Base-by-base conservation (phyloP, 2,888 invertebrate genomes). In the Lasioglossum zephyrum region DNA sequence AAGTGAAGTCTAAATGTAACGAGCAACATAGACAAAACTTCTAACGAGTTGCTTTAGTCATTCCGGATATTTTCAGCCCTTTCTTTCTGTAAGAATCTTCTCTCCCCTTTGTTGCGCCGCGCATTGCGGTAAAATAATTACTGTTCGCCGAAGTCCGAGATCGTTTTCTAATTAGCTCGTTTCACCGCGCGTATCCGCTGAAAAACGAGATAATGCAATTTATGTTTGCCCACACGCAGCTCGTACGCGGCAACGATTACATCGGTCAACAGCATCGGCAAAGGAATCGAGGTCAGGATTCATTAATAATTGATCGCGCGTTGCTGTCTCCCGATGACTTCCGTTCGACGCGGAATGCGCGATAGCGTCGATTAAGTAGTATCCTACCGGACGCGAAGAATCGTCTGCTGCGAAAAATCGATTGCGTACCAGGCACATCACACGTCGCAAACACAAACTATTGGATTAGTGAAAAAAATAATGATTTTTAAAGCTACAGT, bases 251-350 rank as follows among this genome's bases (percentile, higher is more conserved):
- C 31, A 47, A 70, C 57, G 73, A 47, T 63, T 47, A 73, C 73
- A 73, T 47, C 80, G 80, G 80, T 70, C 74, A 73, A 77, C 75
- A 81, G 72, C 75, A 73, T 73, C 81, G 39, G 69, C 69, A 66
- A 72, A 77, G 66, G 79, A 76, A 82, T 82, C 87, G 88, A 84
- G 89, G 87, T 81, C 89, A 77, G 39, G 57, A 73, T 76, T 86
- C 86, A 87, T 90, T 89, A 90, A 90, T 90, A 91, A 90, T 91
- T 91, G 76, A 89, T 89, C 69, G 69, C 87, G 81, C 63, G 91
- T 87, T 73, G 83, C 82, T 77, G 81, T 76, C 84, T 75, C 87
- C 66, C 78, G 81, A 80, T 81, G 77, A 84, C 83, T 90, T 90
- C 90, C 89, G 90, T 75, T 85, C 83, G 39, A 31, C 76, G 83